Percentiles rank a stretch among this genome's conserved stretches.
These are phyloP conservation scores for Scaptomyza tumidula DNA, from an alignment of 2,888 invertebrate species.

Conservation along the genomic window DNA sequence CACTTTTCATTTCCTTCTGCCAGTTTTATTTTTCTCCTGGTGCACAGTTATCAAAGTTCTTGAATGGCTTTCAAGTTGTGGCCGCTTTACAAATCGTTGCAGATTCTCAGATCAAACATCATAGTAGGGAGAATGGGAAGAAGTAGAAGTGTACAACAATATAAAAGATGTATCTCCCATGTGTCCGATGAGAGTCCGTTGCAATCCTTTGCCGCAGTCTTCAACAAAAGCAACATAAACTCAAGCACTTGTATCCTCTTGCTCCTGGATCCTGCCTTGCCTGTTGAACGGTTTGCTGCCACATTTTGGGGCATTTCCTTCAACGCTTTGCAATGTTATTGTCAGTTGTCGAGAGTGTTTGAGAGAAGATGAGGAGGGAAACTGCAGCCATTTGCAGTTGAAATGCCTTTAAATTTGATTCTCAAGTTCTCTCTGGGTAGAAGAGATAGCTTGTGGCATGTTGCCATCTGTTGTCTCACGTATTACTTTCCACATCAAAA, in stretches of 20 bases:
- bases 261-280: constrained; percentile 11
- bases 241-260: constrained; percentile 20
- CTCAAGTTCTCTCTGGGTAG: constrained; percentile 2
- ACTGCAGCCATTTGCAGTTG: constrained; percentile 37
- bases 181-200: constrained; percentile 17
- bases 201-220: constrained; percentile 41
- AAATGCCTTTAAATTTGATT: constrained; percentile 50
- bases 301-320: constrained; percentile 59
- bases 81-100: constrained; percentile 56
- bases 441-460: constrained; percentile 27
- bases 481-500: constrained; percentile 25
- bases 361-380: background rate
- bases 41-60: constrained; percentile 35
- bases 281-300: constrained; percentile 40
- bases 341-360: constrained; percentile 26
- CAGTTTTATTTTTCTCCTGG: constrained; percentile 3
- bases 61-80: constrained; percentile 57
- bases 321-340: constrained; percentile 31
- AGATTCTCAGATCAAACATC: constrained; percentile 60
- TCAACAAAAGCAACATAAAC: constrained; percentile 36
- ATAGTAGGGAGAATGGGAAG: constrained; percentile 1
- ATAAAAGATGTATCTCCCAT: constrained; percentile 42
- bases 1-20: constrained; percentile 26
- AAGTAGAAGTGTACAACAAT: constrained; percentile 40
- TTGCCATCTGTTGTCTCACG: constrained; percentile 52